Percentiles rank a stretch among this genome's conserved stretches.
These are phyloP conservation scores for Megastigmus dorsalis DNA, from an alignment of 2,888 invertebrate genomes.

Conservation along the genomic window DNA sequence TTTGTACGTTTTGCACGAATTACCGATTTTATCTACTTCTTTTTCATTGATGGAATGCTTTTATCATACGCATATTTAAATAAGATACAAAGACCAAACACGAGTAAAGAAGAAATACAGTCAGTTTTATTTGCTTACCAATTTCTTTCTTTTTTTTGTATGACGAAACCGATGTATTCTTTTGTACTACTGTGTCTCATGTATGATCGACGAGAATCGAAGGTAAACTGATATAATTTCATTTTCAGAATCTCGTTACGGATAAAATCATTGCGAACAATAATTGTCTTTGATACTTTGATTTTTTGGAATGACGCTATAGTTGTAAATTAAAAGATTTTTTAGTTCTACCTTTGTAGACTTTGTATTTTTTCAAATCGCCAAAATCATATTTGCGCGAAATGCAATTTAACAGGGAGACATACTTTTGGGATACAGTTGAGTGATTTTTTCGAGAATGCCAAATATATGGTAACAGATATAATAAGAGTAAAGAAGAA, in stretches of 20 bases:
- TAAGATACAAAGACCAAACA: too few relatives aligned
- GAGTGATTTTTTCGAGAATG: conserved; percentile 37
- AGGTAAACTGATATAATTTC: not conserved
- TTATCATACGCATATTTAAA: too few relatives aligned
- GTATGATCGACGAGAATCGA: conserved; percentile 2
- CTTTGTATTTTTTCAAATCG: not conserved
- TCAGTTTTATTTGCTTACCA: too few relatives aligned
- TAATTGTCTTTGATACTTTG: not conserved
- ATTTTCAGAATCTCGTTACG: conserved; percentile 37
- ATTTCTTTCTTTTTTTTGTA: too few relatives aligned
- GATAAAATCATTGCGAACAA: not conserved
- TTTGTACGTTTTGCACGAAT: conserved; percentile 21
- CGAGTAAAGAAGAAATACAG: not conserved
- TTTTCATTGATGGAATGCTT: too few relatives aligned
- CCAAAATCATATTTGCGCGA: not conserved
- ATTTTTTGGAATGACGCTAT: not conserved
- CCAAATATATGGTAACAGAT: conserved; percentile 35
- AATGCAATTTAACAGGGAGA: conserved; percentile 5
- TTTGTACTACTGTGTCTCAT: conserved; percentile 12
- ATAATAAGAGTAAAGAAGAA: conserved; percentile 1
- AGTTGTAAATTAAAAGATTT: not conserved
- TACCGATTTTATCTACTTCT: too few relatives aligned
- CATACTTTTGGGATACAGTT: conserved; percentile 3
- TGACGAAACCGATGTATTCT: conserved; percentile 7
- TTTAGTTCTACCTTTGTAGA: not conserved